A percentile compares a stretch with the other conserved stretches of the same genome.
phyloP scores from a whole-genome alignment of 2,113 vertebrate genomes.

The Actenoides lindsayi region DNA sequence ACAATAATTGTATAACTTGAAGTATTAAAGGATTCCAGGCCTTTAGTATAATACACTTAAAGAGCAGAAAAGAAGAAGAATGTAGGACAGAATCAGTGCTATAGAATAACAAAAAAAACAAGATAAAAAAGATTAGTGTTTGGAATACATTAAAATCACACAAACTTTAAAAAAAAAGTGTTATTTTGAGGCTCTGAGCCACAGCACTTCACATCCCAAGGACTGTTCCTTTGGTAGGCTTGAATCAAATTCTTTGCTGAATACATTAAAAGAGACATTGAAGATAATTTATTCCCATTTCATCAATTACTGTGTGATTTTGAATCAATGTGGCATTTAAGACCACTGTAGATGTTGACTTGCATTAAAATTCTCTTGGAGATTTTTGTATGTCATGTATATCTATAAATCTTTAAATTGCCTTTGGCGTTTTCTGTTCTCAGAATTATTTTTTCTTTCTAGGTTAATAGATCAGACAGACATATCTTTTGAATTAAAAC shows the following conservation, averaged over 20 bases:
- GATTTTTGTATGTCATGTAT: background rate
- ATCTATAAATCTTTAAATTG: background rate
- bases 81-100: background rate
- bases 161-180: background rate
- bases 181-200: background rate
- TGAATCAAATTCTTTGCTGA: background rate
- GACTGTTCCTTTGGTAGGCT: background rate
- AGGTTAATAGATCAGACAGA: background rate
- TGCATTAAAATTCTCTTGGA: background rate
- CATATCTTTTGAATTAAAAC: background rate
- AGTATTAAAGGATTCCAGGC: background rate
- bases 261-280: background rate
- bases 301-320: background rate
- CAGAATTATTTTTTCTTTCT: background rate
- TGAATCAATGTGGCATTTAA: background rate
- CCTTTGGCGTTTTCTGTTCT: slow-evolving; percentile 2
- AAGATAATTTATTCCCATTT: background rate
- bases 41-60: background rate
- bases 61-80: background rate
- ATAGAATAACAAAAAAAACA: background rate
- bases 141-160: background rate
- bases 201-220: background rate
- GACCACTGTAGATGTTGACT: background rate
- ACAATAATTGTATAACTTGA: background rate
- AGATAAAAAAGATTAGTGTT: background rate